Conservation (phyloP, 2,888 invertebrate genomes). For the Lypha dubia region DNA sequence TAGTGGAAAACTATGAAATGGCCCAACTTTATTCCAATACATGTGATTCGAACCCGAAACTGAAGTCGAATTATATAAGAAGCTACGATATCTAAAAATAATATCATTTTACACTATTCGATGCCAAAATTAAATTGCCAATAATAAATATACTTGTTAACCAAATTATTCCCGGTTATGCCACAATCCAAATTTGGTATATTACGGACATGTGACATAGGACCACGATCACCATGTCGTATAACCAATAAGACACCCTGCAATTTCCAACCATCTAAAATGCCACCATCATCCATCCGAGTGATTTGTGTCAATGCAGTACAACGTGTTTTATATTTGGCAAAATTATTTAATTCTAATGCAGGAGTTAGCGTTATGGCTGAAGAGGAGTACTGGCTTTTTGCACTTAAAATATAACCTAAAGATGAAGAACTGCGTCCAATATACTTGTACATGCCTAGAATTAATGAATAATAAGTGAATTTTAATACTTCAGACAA, state of each 20-base stretch:
- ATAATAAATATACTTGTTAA: conserved; percentile 79
- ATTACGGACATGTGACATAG: conserved; percentile 91
- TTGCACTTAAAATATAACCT: conserved; percentile 79
- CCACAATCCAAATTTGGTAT: conserved; percentile 92
- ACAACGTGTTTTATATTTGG: conserved; percentile 86
- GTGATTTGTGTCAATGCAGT: conserved; percentile 89
- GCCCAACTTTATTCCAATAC: conserved; percentile 90
- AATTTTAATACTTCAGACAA: background rate
- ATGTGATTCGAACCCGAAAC: conserved; percentile 84
- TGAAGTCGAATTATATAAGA: conserved; percentile 80
- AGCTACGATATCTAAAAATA: conserved; percentile 80
- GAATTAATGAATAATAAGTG: background rate
- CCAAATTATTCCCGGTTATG: conserved; percentile 82
- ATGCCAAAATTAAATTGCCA: background rate
- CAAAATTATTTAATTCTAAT: conserved; percentile 61
- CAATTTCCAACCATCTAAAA: conserved; percentile 83
- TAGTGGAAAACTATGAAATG: conserved; percentile 93
- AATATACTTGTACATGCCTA: conserved; percentile 92
- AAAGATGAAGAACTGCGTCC: conserved; percentile 83
- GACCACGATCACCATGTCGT: conserved; percentile 95
- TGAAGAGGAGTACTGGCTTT: conserved; percentile 69
- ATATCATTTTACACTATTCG: background rate
- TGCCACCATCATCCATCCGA: conserved; percentile 88
- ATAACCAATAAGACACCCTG: conserved; percentile 88
- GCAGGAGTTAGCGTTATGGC: conserved; percentile 64